Evolutionary conservation across 2,888 invertebrate genomes (phyloP).

Genomic region (Mechanitis mazaeus): DNA sequence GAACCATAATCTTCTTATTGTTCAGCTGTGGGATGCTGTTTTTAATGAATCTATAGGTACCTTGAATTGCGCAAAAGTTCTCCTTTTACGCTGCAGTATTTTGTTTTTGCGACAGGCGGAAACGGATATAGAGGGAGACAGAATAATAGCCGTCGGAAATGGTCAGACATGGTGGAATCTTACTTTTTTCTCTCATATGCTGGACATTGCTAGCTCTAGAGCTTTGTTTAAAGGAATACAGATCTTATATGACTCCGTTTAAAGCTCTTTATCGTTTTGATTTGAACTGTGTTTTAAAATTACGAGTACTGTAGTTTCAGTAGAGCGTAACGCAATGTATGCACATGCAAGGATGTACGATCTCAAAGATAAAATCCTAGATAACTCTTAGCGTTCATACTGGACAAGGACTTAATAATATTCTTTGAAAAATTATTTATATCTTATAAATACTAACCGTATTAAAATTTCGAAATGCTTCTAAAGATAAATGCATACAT

Average conservation of each 20-base stretch:
- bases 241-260: constrained; percentile 26
- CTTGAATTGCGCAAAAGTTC: constrained; percentile 34
- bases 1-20: constrained; percentile 33
- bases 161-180: constrained; percentile 74
- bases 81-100: constrained; percentile 59
- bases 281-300: constrained; percentile 32
- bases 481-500: no score
- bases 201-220: constrained; percentile 69
- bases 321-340: constrained; percentile 45
- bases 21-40: constrained; percentile 34
- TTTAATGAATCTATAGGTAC: constrained; percentile 38
- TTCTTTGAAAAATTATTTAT: not conserved
- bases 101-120: constrained; percentile 74
- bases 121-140: constrained; percentile 76
- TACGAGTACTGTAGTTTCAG: constrained; percentile 41
- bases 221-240: constrained; percentile 30
- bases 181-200: constrained; percentile 64
- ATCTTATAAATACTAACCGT: constrained; percentile 10
- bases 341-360: constrained; percentile 37
- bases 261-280: constrained; percentile 27
- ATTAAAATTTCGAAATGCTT: no score
- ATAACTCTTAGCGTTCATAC: constrained; percentile 23
- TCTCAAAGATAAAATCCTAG: constrained; percentile 33
- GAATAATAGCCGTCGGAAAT: constrained; percentile 77
- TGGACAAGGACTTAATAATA: constrained; percentile 14